Base-by-base conservation (phyloP, 2,113 vertebrate genomes). In the Platysteira castanea region DNA sequence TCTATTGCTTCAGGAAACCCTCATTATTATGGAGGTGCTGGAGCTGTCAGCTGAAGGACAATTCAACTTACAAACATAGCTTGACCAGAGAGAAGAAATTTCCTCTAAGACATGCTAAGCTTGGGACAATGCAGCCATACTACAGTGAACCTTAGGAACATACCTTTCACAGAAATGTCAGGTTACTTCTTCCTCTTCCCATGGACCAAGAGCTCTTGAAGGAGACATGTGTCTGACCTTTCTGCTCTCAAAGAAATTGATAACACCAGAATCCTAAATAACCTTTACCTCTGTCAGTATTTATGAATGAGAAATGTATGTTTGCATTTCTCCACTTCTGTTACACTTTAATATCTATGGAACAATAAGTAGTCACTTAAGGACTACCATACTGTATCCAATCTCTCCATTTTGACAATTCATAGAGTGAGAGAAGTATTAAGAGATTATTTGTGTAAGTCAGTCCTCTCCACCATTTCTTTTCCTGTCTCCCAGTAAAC, bases 151-250 rank as follows among this genome's bases (percentile, higher is more conserved):
- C 26, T 60, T 23, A 71, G 49, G 33, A 90, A 63, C 11, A 42
- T 6, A 65, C 4, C 47, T 82, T 57, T 75, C 35, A 44, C 2
- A 64, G 63, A 84, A 68, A 86, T 15, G 18, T 73, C 44, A 84
- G 26, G 73, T 71, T 39, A 26, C 6, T 75, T 75, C 24, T 49
- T 50, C 31, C 13, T 52, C 7, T 42, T 80, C 30, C 16, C 6
- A 3, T 27, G 18, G 27, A 54, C 41, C 20, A 75, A 64, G 13
- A 60, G 21, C 5, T 80, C 11, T 54, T 60, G 60, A 84, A 89
- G 35, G 78, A 74, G 31, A 64, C 2, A 23, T 20, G 0, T 2
- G 28, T 44, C 13, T 0, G 0, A 60, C 6, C 28, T 41, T 84
- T 57, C 27, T 76, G 22, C 18, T 73, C 10, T 77, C 70, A 24